These are phyloP conservation scores for Lasioglossum figueresi DNA, from an alignment of 2,888 invertebrate species.

Conservation along the genomic window DNA sequence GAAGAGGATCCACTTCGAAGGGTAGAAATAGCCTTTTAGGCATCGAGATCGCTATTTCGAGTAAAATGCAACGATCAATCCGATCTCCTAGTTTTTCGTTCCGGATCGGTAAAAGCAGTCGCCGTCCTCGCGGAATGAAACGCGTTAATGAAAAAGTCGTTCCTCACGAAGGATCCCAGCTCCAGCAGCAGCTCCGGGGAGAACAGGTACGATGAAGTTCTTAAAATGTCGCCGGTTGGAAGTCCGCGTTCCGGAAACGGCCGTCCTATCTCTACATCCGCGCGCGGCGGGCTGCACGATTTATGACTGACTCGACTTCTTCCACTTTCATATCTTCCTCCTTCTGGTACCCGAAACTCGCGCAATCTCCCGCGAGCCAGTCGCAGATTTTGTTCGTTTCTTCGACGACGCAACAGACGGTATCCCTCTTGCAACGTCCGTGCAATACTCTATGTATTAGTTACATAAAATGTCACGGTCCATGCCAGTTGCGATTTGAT, in stretches of 20 bases:
- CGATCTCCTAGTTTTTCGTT: not conserved
- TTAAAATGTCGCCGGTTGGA: constrained; percentile 58
- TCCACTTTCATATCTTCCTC: constrained; percentile 63
- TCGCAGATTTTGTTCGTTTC: constrained; percentile 26
- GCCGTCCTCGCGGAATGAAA: not conserved
- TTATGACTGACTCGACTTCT: constrained; percentile 78
- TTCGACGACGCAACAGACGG: not conserved
- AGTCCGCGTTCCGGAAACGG: constrained; percentile 73
- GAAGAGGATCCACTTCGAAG: too few species aligned
- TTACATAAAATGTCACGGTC: too few species aligned
- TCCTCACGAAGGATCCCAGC: not conserved
- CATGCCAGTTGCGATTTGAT: too few species aligned
- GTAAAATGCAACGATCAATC: not conserved
- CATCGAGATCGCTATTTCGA: not conserved
- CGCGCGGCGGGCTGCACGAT: constrained; percentile 79
- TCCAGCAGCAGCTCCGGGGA: not conserved
- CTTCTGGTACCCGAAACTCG: constrained; percentile 54
- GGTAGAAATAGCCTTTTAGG: too few species aligned
- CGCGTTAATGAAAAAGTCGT: constrained; percentile 52
- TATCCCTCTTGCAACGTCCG: too few species aligned
- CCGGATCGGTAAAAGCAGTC: not conserved
- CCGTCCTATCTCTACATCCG: constrained; percentile 77
- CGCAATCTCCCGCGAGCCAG: constrained; percentile 48
- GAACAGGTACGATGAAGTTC: constrained; percentile 57
- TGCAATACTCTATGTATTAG: too few species aligned